phyloP scores from a whole-genome alignment of 2,113 vertebrate species.

The Perccottus glenii region DNA sequence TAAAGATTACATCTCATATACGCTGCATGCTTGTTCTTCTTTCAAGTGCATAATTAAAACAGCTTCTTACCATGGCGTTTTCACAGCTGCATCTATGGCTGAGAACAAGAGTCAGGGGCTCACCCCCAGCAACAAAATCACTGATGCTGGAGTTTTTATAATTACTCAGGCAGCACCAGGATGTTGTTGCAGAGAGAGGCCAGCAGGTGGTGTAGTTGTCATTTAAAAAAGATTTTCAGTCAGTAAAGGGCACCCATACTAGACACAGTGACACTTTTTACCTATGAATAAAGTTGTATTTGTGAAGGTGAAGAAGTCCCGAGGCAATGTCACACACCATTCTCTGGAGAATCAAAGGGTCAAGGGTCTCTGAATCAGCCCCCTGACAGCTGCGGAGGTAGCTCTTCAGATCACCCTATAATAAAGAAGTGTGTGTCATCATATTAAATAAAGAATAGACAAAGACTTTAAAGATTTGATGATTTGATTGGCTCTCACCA shows the following conservation, averaged over 20 bases:
- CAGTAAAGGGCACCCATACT: background rate
- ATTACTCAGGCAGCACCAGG: constrained; percentile 98
- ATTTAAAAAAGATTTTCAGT: constrained; percentile 8
- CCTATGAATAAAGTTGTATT: constrained; percentile 95
- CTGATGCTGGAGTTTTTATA: constrained; percentile 98
- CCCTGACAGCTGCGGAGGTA: constrained; percentile 89
- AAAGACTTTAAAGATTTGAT: background rate
- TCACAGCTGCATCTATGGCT: constrained; percentile 20
- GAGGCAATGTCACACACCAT: constrained; percentile 96
- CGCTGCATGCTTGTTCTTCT: constrained; percentile 34
- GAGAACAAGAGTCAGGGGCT: constrained; percentile 45
- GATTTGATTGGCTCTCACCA: constrained; percentile 82
- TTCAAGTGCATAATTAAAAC: constrained; percentile 23
- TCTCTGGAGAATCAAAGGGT: constrained; percentile 90
- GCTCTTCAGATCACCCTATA: constrained; percentile 94
- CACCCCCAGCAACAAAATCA: constrained; percentile 99
- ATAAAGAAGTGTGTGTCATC: background rate
- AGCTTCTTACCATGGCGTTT: constrained; percentile 22
- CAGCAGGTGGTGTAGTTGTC: constrained; percentile 54
- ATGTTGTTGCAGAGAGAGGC: constrained; percentile 91
- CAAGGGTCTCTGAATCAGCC: constrained; percentile 85
- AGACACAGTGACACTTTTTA: constrained; percentile 47
- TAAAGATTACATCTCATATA: background rate
- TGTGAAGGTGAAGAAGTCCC: constrained; percentile 91
- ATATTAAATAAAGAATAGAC: background rate